Conservation (phyloP, 2,797 vertebrate species). For the Siniperca obscura region DNA sequence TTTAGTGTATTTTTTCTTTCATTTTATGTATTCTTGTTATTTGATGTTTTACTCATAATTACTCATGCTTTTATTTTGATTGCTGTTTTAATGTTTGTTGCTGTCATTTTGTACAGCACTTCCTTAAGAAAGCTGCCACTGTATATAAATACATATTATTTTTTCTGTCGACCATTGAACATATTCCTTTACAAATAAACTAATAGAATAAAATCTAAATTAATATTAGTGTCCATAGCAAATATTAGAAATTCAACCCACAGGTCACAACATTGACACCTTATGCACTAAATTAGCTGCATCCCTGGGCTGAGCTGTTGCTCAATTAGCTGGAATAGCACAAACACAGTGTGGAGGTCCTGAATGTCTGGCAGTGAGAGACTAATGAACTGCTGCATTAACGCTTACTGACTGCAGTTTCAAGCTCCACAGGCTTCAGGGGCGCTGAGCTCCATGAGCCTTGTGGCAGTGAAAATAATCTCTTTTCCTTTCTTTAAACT, state of each 20-base stretch:
- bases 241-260: not conserved
- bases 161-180: too few species aligned
- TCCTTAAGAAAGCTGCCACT: not conserved
- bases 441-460: constrained; percentile 29
- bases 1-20: not conserved
- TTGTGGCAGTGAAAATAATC: constrained; percentile 67
- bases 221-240: not conserved
- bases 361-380: constrained; percentile 7
- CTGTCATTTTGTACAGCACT: not conserved
- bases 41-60: not conserved
- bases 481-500: constrained; percentile 74
- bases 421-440: constrained; percentile 17
- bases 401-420: constrained; percentile 38
- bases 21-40: not conserved
- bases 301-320: constrained; percentile 25
- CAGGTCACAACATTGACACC: not conserved
- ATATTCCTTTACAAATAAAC: too few species aligned
- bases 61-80: not conserved
- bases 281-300: constrained; percentile 19
- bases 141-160: not conserved
- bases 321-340: constrained; percentile 28
- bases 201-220: too few species aligned
- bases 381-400: constrained; percentile 48
- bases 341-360: constrained; percentile 3
- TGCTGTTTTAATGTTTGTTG: not conserved